These are phyloP conservation scores for Hipparchia semele DNA, from an alignment of 2,888 invertebrate genomes.

Conservation along the genomic window DNA sequence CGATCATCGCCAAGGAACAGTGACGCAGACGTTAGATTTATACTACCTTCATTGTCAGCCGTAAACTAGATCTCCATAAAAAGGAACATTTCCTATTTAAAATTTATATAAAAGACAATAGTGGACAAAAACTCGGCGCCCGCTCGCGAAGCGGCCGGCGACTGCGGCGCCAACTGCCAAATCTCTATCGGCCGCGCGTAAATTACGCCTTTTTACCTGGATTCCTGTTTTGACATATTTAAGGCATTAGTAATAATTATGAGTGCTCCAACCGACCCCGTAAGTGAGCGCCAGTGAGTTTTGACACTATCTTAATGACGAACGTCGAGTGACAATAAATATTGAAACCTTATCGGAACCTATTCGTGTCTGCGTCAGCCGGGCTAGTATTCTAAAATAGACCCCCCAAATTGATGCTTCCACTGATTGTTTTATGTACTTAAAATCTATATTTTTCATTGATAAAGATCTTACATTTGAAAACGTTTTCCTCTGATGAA, in stretches of 20 bases:
- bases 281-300: slow-evolving; percentile 76
- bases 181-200: slow-evolving; percentile 82
- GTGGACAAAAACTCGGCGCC: slow-evolving; percentile 82
- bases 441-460: slow-evolving; percentile 1
- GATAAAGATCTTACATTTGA: neutral
- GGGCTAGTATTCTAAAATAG: slow-evolving; percentile 68
- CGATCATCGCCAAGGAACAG: slow-evolving; percentile 76
- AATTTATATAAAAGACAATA: slow-evolving; percentile 83
- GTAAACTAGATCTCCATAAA: slow-evolving; percentile 83
- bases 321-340: slow-evolving; percentile 81
- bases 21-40: slow-evolving; percentile 79
- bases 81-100: slow-evolving; percentile 82
- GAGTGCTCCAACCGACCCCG: slow-evolving; percentile 72
- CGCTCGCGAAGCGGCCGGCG: slow-evolving; percentile 66
- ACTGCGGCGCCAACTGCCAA: slow-evolving; percentile 81
- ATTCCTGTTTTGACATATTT: slow-evolving; percentile 84
- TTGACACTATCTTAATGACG: slow-evolving; percentile 83
- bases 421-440: slow-evolving; percentile 8
- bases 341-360: slow-evolving; percentile 78
- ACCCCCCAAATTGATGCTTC: slow-evolving; percentile 68
- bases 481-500: neutral
- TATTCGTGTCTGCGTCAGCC: slow-evolving; percentile 70
- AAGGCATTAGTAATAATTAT: slow-evolving; percentile 84
- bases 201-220: slow-evolving; percentile 83
- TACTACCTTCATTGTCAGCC: slow-evolving; percentile 80